Evolutionary conservation across 2,888 invertebrate genomes (phyloP).

Genomic region (Aleiodes leptofemur): DNA sequence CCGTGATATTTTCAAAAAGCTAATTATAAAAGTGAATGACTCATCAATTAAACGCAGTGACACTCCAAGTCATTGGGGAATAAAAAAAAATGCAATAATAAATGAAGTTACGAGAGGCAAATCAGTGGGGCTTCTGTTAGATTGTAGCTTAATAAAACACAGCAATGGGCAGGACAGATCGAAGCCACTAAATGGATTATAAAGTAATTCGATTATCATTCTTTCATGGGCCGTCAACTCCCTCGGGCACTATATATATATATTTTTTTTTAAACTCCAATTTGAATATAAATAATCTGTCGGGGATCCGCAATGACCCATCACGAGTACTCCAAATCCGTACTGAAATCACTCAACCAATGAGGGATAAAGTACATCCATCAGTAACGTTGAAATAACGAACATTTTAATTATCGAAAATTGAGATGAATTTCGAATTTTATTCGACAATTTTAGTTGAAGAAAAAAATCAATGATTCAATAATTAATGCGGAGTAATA

Average conservation of each 20-base stretch:
- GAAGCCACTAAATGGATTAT: conserved; percentile 69
- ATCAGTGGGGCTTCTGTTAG: conserved; percentile 63
- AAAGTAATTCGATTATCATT: conserved; percentile 68
- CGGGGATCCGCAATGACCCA: neutral
- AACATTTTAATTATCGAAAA: too few relatives aligned
- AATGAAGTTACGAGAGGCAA: neutral
- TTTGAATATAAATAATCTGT: conserved; percentile 21
- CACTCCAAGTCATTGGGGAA: conserved; percentile 7
- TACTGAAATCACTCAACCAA: conserved; percentile 23
- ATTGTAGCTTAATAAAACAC: conserved; percentile 69
- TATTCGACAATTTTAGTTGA: too few relatives aligned
- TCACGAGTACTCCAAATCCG: conserved; percentile 13
- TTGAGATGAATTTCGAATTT: too few relatives aligned
- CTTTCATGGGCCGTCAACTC: conserved; percentile 64
- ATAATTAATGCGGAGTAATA: too few relatives aligned
- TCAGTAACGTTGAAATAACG: too few relatives aligned
- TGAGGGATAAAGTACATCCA: neutral
- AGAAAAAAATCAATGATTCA: too few relatives aligned
- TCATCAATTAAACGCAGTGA: conserved; percentile 11
- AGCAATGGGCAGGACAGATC: conserved; percentile 58
- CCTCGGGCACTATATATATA: conserved; percentile 54
- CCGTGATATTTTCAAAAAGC: neutral
- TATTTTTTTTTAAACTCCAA: conserved; percentile 9
- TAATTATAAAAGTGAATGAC: too few relatives aligned
- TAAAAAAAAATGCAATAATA: neutral